Conservation (phyloP, 2,797 vertebrate genomes). For the Mus spretus region DNA sequence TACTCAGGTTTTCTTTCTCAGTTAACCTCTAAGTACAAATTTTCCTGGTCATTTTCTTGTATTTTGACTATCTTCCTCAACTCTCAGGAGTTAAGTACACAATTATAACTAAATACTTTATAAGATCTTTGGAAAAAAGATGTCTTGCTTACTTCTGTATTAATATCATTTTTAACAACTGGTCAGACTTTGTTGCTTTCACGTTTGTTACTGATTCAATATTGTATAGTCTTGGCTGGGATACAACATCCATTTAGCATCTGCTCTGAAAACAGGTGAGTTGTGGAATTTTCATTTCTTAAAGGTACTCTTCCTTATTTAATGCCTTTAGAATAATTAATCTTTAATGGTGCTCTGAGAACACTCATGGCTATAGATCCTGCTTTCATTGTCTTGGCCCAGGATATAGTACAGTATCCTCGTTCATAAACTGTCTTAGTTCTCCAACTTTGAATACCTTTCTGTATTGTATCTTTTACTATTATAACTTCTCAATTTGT, state of each 20-base stretch:
- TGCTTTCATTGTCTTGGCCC: neutral
- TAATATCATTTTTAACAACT: neutral
- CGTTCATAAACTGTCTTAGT: neutral
- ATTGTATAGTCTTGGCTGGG: neutral
- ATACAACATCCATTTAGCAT: neutral
- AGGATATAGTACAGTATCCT: neutral
- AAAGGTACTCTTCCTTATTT: neutral
- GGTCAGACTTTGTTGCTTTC: neutral
- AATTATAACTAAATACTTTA: constrained; percentile 17
- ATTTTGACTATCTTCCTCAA: neutral
- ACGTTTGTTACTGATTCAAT: neutral
- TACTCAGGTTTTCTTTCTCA: neutral
- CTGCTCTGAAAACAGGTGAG: neutral
- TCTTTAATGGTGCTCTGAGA: neutral
- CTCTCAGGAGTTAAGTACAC: neutral
- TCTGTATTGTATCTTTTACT: constrained; percentile 4
- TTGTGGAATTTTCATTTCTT: neutral
- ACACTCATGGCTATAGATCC: neutral
- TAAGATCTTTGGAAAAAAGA: constrained; percentile 11
- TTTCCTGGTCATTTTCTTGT: neutral
- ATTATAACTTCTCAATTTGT: constrained; percentile 22
- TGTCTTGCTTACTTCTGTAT: neutral
- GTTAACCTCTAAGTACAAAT: constrained; percentile 11
- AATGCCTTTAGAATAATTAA: neutral
- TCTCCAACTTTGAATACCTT: neutral